Evolutionary conservation across 2,113 vertebrate species (phyloP).

Genomic region (Delphinus delphis): DNA sequence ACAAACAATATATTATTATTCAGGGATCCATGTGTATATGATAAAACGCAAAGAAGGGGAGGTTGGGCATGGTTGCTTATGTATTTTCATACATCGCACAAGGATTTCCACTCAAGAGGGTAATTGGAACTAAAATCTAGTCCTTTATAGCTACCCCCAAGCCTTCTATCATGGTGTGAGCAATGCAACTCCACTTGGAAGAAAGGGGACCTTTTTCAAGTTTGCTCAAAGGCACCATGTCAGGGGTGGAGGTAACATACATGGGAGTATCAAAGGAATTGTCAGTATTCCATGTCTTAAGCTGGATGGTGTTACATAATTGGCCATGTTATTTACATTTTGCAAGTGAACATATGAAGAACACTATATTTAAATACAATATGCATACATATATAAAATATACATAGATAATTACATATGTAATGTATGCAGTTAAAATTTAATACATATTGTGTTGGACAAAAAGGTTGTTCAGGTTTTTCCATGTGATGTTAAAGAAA

Average conservation of each 20-base stretch:
- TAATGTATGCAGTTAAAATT: not conserved
- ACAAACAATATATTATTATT: not conserved
- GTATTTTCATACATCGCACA: not conserved
- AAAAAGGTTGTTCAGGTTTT: no score
- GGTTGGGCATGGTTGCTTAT: not conserved
- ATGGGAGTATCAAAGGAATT: not conserved
- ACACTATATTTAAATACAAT: not conserved
- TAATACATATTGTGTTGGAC: not conserved
- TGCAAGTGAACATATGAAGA: not conserved
- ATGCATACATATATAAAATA: not conserved
- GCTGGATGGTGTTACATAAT: not conserved
- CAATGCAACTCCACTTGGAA: not conserved
- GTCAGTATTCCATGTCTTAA: not conserved
- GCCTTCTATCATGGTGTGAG: not conserved
- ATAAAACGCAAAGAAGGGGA: not conserved
- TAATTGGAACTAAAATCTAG: not conserved
- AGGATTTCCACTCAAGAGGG: not conserved
- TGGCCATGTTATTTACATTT: not conserved
- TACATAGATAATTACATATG: not conserved
- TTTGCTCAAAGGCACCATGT: not conserved
- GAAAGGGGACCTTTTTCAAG: not conserved
- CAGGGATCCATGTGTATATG: not conserved
- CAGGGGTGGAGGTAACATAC: not conserved
- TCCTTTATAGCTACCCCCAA: not conserved
- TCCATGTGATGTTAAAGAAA: no score